Base-by-base conservation (phyloP, 92 coral and sea anemone genomes). In the Diadumene lineata region DNA sequence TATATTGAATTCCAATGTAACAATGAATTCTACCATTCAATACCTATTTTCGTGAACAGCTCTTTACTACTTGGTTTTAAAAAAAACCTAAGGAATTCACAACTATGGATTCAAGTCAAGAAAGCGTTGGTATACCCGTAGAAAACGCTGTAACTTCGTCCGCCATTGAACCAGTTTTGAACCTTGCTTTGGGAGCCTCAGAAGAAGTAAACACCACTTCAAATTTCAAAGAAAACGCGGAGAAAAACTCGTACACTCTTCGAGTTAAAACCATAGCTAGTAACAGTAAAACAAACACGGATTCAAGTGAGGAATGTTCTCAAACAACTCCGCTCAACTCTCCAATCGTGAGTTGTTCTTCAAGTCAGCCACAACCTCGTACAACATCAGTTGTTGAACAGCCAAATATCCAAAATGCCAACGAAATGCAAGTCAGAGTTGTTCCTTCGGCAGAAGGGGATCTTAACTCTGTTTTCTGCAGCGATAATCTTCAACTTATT, bases 191-290 rank as follows among this genome's bases (percentile, higher is more conserved):
- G 18, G 96, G 92, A 19, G 96, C 96, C 32, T 90, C 90, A 32
- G 96, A 87, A 70, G 96, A 90, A 55, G 87, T 87, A 31, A 89
- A 84, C 66, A 81, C 96, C 24, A 82, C 87, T 10, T 4, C 81
- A 24, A 32, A 43, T 33, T 56, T 66, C 31, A 70, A 62, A 68
- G 72, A 60, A 56, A 76, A 34, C 63, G 24, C 63, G 19, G 70
- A 62, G 1, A 53, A 62, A 30, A 76, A 55, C 28, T 51, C 74
- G 7, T 62, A 64, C 51, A 19, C 31, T 25, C 81, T 76, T 8
- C 60, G 73, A 76, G 66, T 48, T 51, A 66, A 55, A 31, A 32
- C 50, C 50, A 15, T 51, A 4, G 43, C 18, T 18, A 76, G 65
- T 53, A 64, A 26, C 2, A 44, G 23, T 25, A 66, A 67, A 19